phyloP scores from a whole-genome alignment of 2,888 invertebrate species.

The Perizoma flavofasciatum region DNA sequence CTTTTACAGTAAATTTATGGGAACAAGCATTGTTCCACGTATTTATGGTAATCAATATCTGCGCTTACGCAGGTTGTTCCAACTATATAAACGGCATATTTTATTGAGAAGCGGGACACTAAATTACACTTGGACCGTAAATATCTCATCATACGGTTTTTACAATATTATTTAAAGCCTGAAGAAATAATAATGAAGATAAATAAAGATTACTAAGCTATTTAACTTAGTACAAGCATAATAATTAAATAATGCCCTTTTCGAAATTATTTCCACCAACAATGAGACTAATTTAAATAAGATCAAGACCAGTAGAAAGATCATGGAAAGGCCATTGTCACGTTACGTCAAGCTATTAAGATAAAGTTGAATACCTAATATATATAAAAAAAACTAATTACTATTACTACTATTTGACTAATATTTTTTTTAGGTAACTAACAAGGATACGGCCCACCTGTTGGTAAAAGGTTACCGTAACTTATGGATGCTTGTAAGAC shows the following conservation, averaged over 20 bases:
- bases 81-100: neutral
- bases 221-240: too few species aligned
- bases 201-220: too few species aligned
- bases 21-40: slow-evolving; percentile 9
- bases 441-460: too few species aligned
- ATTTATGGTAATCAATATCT: slow-evolving; percentile 1
- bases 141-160: neutral
- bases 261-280: slow-evolving; percentile 1
- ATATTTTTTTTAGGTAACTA: too few species aligned
- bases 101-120: neutral
- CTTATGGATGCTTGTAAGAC: too few species aligned
- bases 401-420: too few species aligned
- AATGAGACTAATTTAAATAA: slow-evolving; percentile 8
- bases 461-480: too few species aligned
- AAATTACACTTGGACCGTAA: neutral
- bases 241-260: neutral
- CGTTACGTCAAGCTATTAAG: neutral
- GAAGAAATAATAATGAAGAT: too few species aligned
- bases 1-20: slow-evolving; percentile 9
- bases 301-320: slow-evolving; percentile 9
- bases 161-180: neutral
- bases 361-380: neutral
- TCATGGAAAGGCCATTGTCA: slow-evolving; percentile 3
- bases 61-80: neutral
- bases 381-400: neutral